Conservation (phyloP, 2,113 vertebrate species). For the Odontophorus gujanensis region DNA sequence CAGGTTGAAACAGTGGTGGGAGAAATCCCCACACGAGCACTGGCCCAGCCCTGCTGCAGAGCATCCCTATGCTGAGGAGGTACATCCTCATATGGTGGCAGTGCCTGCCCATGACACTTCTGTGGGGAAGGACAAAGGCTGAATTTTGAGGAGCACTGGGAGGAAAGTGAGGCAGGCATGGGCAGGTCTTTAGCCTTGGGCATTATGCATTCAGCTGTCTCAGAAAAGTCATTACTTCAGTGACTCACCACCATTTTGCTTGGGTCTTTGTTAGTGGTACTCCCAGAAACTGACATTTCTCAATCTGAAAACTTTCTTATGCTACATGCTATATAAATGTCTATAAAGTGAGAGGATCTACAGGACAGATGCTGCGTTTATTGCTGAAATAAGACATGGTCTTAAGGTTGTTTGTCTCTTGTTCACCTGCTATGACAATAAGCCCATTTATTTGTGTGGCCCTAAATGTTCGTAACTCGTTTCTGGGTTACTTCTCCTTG, state of each 20-base stretch:
- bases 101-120: neutral
- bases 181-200: neutral
- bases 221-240: neutral
- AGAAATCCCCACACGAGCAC: neutral
- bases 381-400: neutral
- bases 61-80: rapidly evolving
- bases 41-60: neutral
- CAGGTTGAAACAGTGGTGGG: neutral
- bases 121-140: neutral
- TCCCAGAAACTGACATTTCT: neutral
- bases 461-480: neutral
- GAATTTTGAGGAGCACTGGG: neutral
- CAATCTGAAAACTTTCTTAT: neutral
- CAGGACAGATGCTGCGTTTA: neutral
- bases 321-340: neutral
- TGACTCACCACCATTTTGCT: rapidly evolving
- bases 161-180: neutral
- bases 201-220: neutral
- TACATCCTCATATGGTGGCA: neutral
- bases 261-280: rapidly evolving
- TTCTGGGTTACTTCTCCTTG: neutral
- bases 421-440: neutral
- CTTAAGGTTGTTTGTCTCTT: neutral
- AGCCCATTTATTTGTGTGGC: neutral
- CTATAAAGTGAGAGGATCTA: neutral